A percentile compares a stretch with the other conserved stretches of the same genome.
Evolutionary conservation across 1,140 invertebrate species (phyloP).

Genomic region (Leptinotarsa defecta): DNA sequence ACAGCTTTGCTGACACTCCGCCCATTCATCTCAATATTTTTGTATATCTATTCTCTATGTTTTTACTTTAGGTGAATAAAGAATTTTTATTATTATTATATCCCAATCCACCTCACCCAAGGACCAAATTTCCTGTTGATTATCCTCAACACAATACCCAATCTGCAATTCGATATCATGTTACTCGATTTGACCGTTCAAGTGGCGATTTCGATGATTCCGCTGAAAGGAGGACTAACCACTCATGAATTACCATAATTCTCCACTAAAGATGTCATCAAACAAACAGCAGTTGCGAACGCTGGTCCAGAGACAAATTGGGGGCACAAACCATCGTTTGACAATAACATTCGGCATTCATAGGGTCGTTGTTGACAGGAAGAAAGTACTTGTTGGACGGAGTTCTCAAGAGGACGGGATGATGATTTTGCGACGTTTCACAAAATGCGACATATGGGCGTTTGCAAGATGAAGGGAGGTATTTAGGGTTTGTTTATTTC

Average conservation of each 20-base stretch:
- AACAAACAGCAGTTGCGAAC: constrained; percentile 32
- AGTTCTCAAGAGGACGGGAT: constrained; percentile 11
- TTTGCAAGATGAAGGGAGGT: no score
- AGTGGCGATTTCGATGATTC: constrained; percentile 1
- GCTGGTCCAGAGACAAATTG: constrained; percentile 31
- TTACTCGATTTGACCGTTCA: not conserved
- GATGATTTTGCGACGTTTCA: not conserved
- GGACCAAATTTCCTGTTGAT: not conserved
- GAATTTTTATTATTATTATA: no score
- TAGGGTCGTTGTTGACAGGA: constrained; percentile 32
- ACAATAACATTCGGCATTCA: constrained; percentile 5
- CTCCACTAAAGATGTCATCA: constrained; percentile 30
- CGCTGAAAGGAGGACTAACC: not conserved
- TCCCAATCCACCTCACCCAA: no score
- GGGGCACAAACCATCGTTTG: constrained; percentile 20
- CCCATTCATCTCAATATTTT: no score
- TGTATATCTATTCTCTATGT: no score
- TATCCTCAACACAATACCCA: not conserved
- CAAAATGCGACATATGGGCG: not conserved
- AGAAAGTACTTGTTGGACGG: constrained; percentile 33
- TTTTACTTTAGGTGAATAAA: no score
- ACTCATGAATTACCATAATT: constrained; percentile 26
- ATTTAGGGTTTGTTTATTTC: not conserved
- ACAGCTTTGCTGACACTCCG: no score
- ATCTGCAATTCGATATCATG: not conserved